Conservation (phyloP, 2,888 invertebrate species). For the Metalampra italica region DNA sequence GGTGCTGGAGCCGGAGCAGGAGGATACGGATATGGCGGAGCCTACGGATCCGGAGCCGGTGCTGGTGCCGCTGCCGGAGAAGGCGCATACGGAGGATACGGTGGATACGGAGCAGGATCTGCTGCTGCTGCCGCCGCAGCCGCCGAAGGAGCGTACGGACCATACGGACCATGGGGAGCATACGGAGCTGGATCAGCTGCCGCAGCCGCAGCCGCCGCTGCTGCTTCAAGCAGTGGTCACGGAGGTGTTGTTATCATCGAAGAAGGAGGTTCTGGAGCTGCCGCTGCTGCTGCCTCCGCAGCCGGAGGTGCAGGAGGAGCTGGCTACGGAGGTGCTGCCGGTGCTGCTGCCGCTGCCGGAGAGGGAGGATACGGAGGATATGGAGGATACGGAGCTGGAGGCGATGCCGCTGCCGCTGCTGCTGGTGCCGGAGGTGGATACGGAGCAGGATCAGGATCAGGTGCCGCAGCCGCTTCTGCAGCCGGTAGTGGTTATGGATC, state of each 20-base stretch:
- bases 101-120: not conserved
- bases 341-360: constrained; percentile 10
- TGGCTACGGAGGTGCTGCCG: constrained; percentile 7
- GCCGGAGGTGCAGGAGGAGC: constrained; percentile 1
- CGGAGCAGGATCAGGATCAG: too few species aligned
- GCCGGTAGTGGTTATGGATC: too few species aligned
- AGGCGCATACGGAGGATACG: not conserved
- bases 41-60: constrained; percentile 1
- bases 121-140: too few species aligned
- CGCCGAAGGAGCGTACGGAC: constrained; percentile 6
- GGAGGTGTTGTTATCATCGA: not conserved
- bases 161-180: not conserved
- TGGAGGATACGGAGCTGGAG: too few species aligned
- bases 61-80: not conserved
- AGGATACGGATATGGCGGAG: not conserved
- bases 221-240: not conserved
- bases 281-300: constrained; percentile 4
- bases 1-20: constrained; percentile 1
- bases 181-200: not conserved
- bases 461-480: too few species aligned
- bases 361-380: too few species aligned
- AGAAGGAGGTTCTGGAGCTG: not conserved
- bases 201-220: not conserved
- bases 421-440: too few species aligned
- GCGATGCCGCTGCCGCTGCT: too few species aligned